Evolutionary conservation across 2,888 invertebrate species (phyloP), one percentile per base, ranked within the genome.

Genomic region (Teinopalpus imperialis): DNA sequence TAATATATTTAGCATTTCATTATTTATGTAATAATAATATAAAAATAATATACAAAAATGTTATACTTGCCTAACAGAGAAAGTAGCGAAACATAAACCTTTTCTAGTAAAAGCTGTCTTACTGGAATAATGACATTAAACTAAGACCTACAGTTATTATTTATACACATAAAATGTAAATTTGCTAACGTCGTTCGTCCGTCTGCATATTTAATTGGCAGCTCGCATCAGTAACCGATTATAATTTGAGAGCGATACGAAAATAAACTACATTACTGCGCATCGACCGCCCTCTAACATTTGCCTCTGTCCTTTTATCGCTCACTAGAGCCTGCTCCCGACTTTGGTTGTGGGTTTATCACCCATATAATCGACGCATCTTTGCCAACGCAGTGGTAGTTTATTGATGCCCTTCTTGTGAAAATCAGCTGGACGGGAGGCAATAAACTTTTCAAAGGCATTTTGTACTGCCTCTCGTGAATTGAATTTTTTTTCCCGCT

Each of bases 161-260:
- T 18, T 34, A 20, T 32, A 7, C 10, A 13, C 26, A 8, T 13
- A 27, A 12, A 34, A 39, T 20, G 44, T n/a, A 39, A 45, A 45
- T 26, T 26, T 39, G 32, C n/a, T 21, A 35, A 18, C 14, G 14
- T 29, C 30, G n/a, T n/a, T n/a, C n/a, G 21, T 34, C 27, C 16
- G 42, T 29, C 9, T 12, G 30, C 26, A 7, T 32, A 39, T 27
- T 40, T 40, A 30, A 46, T 41, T 41, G 40, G 46, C 48, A 48
- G 46, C 43, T 44, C 40, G 29, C 52, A 45, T 50, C 46, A 46
- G 48, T 43, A 41, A 42, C 48, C 21, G 48, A 48, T 49, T 26
- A 39, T 46, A 35, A 40, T 41, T 34, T 29, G 29, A 40, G 46
- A 2, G 16, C 29, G 34, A 35, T 30, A 34, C 46, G 23, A 46